Base-by-base conservation (phyloP, 2,797 vertebrate genomes). In the Tinamus major region DNA sequence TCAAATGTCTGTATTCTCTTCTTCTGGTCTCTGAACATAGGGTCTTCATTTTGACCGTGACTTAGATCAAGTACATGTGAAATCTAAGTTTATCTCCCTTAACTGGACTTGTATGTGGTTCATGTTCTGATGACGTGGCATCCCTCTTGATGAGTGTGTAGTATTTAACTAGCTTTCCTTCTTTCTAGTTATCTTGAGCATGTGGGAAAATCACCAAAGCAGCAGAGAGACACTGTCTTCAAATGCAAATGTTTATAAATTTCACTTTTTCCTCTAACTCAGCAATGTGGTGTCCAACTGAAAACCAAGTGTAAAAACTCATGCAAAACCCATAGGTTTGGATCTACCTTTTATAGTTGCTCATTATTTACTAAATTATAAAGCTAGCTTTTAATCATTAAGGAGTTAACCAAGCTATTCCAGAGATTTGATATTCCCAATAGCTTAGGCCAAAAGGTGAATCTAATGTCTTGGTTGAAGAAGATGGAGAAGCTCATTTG, bases 301-400 rank as follows among this genome's bases (percentile, higher is more conserved):
- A 48, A 82, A 87, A 49, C 13, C 12, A 62, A 75, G 75, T 44
- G 16, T 16, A 48, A n/a, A n/a, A 75, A 17, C 3, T 23, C 17
- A 9, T 0, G 2, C 33, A 33, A 42, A 48, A 39, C 16, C 7
- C 1, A 1, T 63, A 17, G 2, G 31, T 91, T 23, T 41, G 2
- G 2, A n/a, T 68, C 19, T 37, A 9, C 0, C 56, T 67, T 80
- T 63, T 46, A 11, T 12, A 6, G 4, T 74, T 41, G 17, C 59
- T 79, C 20, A 24, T 51, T 70, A 33, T 23, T 70, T 7, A 13
- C 1, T 27, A 4, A 48, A 24, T 13, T 26, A n/a, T 56, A 42
- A 61, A 83, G 26, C 2, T 10, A 65, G 3, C 4, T 68, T 87
- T 62, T 53, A 61, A 61, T 48, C 31, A 4, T 31, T 84, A 42